Percentiles rank a stretch among this genome's conserved stretches.
These are phyloP conservation scores for Actinemys pallida DNA, from an alignment of 2,113 vertebrate genomes.

Conservation along the genomic window DNA sequence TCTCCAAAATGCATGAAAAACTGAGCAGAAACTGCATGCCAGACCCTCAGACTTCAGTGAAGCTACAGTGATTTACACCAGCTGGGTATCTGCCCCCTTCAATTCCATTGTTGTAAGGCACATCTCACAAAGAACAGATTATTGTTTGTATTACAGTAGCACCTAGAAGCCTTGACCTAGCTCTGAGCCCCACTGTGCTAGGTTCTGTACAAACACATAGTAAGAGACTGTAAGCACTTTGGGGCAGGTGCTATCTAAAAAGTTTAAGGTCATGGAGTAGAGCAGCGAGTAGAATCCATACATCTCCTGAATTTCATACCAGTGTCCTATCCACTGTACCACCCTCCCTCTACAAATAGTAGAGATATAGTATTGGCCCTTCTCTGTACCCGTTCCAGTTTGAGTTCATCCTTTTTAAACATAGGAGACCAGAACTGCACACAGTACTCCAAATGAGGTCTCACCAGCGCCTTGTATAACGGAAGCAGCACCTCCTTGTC, in stretches of 20 bases:
- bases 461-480: no score
- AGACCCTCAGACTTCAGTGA: not conserved
- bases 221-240: not conserved
- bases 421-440: no score
- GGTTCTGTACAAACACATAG: not conserved
- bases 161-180: constrained; percentile 12
- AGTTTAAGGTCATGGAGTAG: constrained; percentile 15
- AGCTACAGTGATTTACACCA: not conserved
- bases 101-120: not conserved
- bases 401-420: no score
- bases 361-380: not conserved
- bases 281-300: not conserved
- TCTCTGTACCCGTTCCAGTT: no score
- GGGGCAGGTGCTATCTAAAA: not conserved
- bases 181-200: not conserved
- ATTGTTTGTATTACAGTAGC: not conserved
- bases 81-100: fast-evolving
- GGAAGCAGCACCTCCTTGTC: no score
- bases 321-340: not conserved
- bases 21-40: not conserved
- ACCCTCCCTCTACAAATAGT: not conserved
- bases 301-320: not conserved
- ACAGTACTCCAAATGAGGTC: no score
- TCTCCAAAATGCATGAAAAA: constrained; percentile 1
- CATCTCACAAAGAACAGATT: constrained; percentile 14